phyloP scores from a whole-genome alignment of 2,797 vertebrate species.

The Poeciliopsis presidionis region DNA sequence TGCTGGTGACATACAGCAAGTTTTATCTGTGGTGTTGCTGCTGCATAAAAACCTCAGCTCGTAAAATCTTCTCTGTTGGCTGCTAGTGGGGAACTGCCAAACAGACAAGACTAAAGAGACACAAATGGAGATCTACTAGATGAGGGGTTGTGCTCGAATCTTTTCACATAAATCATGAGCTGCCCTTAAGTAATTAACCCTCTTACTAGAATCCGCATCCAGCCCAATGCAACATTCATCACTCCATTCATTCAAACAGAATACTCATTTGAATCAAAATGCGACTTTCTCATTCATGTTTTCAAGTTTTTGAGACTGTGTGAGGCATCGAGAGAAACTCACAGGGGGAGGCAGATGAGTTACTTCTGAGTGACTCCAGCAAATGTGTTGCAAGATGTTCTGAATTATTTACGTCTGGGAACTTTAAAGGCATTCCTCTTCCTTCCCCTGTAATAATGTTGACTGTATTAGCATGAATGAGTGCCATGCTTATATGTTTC shows the following conservation, averaged over 20 bases:
- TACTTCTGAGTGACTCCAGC: conserved; percentile 47
- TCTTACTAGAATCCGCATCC: conserved; percentile 32
- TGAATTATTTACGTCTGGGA: conserved; percentile 65
- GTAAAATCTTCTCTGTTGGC: conserved; percentile 60
- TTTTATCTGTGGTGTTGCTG: conserved; percentile 41
- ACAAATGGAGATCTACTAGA: conserved; percentile 60
- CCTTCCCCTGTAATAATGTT: conserved; percentile 57
- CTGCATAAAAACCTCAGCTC: conserved; percentile 37
- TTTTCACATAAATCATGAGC: conserved; percentile 36
- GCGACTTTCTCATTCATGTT: conserved; percentile 21
- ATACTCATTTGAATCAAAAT: conserved; percentile 28
- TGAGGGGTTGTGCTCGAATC: conserved; percentile 43
- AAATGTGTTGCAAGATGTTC: conserved; percentile 49
- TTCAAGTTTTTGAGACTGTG: conserved; percentile 22
- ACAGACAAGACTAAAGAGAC: conserved; percentile 52
- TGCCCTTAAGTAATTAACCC: conserved; percentile 41
- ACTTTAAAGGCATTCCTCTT: conserved; percentile 56
- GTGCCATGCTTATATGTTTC: conserved; percentile 41
- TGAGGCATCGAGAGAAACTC: conserved; percentile 29
- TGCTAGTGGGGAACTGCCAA: conserved; percentile 53
- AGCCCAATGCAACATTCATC: conserved; percentile 16
- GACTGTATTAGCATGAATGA: conserved; percentile 44
- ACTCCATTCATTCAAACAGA: conserved; percentile 25
- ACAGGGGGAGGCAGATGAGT: conserved; percentile 15
- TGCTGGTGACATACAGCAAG: conserved; percentile 17